These are phyloP conservation scores for Lithophane semibrunnea DNA, from an alignment of 2,888 invertebrate genomes.

Conservation along the genomic window DNA sequence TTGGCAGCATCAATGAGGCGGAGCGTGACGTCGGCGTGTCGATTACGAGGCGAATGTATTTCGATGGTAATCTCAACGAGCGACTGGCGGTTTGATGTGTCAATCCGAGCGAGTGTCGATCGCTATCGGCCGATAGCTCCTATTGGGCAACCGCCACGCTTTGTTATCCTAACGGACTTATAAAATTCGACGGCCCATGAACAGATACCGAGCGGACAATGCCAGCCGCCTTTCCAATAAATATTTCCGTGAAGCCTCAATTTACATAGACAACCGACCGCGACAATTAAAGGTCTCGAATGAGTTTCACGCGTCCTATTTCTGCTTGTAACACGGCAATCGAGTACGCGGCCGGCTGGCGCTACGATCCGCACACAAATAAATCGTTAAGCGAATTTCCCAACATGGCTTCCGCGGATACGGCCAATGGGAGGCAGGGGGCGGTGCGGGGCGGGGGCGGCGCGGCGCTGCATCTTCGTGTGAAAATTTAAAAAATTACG, in stretches of 20 bases:
- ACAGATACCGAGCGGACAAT: conserved; percentile 75
- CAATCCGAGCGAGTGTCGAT: conserved; percentile 85
- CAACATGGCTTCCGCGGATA: conserved; percentile 86
- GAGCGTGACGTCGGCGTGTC: conserved; percentile 84
- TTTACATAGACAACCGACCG: conserved; percentile 66
- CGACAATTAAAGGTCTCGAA: conserved; percentile 72
- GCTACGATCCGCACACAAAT: conserved; percentile 82
- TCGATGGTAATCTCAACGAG: conserved; percentile 85
- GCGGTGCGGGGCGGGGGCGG: conserved; percentile 74
- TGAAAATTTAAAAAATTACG: conserved; percentile 83
- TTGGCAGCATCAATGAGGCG: conserved; percentile 80
- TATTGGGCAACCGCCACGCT: conserved; percentile 88
- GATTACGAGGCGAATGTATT: conserved; percentile 85
- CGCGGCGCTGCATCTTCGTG: conserved; percentile 78
- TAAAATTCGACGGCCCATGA: conserved; percentile 82
- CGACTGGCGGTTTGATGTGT: conserved; percentile 88
- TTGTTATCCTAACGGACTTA: conserved; percentile 88
- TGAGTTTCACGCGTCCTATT: conserved; percentile 76
- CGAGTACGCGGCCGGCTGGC: conserved; percentile 73
- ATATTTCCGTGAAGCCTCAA: conserved; percentile 66
- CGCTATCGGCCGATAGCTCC: conserved; percentile 85
- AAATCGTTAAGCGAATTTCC: conserved; percentile 87
- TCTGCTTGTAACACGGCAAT: conserved; percentile 75
- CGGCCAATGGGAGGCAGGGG: conserved; percentile 77
- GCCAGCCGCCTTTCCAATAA: conserved; percentile 75